phyloP scores from a whole-genome alignment of 2,113 vertebrate genomes.

The Elanoides forficatus region DNA sequence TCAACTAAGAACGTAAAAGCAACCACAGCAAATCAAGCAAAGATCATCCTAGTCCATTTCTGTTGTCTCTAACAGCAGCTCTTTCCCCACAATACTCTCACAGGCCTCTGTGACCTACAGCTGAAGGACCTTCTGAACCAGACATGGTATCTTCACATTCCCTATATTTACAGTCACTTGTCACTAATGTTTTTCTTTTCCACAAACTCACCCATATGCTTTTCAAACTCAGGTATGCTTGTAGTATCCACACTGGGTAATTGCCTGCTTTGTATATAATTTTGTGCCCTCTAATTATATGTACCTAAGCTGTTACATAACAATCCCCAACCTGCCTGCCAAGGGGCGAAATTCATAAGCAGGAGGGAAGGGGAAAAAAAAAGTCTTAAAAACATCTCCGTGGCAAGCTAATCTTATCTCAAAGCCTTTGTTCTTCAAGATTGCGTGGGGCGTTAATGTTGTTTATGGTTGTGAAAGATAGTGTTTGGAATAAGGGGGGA shows the following conservation, averaged over 20 bases:
- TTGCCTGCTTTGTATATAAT: background rate
- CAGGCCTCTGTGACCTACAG: background rate
- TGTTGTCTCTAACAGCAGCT: background rate
- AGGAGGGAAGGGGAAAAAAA: background rate
- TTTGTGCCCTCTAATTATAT: background rate
- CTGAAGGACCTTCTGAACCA: background rate
- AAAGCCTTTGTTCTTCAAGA: slow-evolving; percentile 1
- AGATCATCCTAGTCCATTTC: background rate
- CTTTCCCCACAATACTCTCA: background rate
- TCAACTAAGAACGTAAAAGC: background rate
- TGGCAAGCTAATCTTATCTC: slow-evolving; percentile 29
- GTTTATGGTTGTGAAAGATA: background rate
- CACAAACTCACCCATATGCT: background rate
- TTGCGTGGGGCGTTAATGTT: background rate
- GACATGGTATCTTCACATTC: background rate
- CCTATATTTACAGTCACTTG: background rate
- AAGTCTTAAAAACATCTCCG: background rate
- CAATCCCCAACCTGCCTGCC: background rate
- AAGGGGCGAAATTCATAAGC: background rate
- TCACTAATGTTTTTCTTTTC: background rate
- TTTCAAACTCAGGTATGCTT: background rate
- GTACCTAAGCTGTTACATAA: background rate
- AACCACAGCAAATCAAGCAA: background rate
- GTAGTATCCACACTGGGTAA: background rate
- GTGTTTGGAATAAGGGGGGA: background rate